phyloP scores from a whole-genome alignment of 2,113 vertebrate genomes.

The Thomomys bottae region DNA sequence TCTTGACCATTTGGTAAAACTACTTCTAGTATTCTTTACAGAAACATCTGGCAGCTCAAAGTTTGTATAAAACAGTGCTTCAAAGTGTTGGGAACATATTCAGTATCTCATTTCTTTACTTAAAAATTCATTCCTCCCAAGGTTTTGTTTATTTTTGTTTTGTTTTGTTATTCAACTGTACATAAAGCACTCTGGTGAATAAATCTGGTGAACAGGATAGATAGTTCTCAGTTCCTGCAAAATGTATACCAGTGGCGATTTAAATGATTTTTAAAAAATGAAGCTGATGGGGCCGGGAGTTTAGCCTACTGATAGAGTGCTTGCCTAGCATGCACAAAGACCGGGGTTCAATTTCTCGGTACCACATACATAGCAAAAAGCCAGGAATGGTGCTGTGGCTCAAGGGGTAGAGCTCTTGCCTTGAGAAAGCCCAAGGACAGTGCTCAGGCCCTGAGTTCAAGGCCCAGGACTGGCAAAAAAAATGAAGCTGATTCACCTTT shows the following conservation, averaged over 20 bases:
- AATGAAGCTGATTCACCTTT: background rate
- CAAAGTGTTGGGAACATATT: background rate
- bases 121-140: background rate
- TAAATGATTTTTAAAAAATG: slow-evolving; percentile 18
- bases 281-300: too few species aligned
- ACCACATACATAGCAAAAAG: too few species aligned
- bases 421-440: too few species aligned
- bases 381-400: too few species aligned
- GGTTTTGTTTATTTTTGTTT: background rate
- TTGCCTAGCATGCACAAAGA: too few species aligned
- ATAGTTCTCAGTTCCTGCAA: background rate
- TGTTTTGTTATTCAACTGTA: background rate
- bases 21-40: background rate
- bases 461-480: too few species aligned
- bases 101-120: background rate
- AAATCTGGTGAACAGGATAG: background rate
- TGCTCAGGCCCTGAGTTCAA: too few species aligned
- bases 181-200: background rate
- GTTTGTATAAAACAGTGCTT: background rate
- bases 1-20: slow-evolving; percentile 32
- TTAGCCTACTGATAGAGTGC: too few species aligned
- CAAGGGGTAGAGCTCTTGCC: too few species aligned
- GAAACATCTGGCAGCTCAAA: background rate
- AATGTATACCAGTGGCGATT: background rate
- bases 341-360: too few species aligned